Conservation (phyloP, 2,113 vertebrate genomes). For the Trichomycterus rosablanca region DNA sequence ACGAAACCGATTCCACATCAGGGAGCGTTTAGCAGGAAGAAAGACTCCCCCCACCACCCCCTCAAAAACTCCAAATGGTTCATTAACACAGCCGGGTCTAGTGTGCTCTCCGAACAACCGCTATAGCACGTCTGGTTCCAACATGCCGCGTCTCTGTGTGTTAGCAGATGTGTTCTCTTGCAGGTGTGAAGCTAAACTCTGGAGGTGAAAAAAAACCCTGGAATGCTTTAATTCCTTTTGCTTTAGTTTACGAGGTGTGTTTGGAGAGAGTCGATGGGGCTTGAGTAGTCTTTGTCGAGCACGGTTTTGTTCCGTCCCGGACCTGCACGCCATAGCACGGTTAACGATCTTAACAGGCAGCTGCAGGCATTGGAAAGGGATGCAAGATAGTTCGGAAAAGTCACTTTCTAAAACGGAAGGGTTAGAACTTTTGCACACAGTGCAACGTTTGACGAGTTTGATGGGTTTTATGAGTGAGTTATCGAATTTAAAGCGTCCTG, state of each 20-base stretch:
- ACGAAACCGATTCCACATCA: constrained; percentile 33
- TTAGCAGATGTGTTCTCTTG: constrained; percentile 33
- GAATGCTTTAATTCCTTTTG: constrained; percentile 28
- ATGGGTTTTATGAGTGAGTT: no score
- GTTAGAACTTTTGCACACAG: no score
- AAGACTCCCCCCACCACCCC: constrained; percentile 30
- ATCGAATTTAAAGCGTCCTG: no score
- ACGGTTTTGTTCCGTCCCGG: neutral
- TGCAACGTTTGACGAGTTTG: no score
- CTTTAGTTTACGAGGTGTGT: constrained; percentile 36
- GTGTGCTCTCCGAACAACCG: constrained; percentile 26
- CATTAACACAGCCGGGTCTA: constrained; percentile 39
- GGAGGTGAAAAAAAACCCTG: constrained; percentile 22
- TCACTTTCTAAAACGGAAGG: no score
- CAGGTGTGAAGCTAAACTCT: constrained; percentile 37
- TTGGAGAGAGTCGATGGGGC: constrained; percentile 15
- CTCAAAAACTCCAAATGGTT: constrained; percentile 40
- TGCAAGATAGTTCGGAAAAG: no score
- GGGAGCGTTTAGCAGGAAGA: constrained; percentile 38
- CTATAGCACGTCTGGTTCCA: constrained; percentile 19
- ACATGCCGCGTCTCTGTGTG: constrained; percentile 17
- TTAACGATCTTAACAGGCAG: no score
- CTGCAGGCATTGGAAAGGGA: no score
- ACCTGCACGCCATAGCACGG: constrained; percentile 1
- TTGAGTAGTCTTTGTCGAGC: constrained; percentile 11